These are phyloP conservation scores for Crotalus viridis DNA, from an alignment of 2,113 vertebrate genomes.

Conservation along the genomic window DNA sequence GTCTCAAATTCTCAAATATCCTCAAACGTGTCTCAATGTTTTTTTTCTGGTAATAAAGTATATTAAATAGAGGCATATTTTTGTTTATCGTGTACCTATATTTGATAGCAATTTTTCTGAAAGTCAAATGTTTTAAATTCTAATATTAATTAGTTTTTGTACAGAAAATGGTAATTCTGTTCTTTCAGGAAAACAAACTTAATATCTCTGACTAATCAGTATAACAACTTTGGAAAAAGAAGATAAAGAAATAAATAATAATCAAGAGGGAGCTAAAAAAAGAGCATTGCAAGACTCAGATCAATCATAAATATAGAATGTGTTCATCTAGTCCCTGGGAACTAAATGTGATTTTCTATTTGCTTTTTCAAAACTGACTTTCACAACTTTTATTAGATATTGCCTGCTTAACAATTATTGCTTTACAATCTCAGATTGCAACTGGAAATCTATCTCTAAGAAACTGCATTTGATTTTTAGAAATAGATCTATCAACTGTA, in stretches of 20 bases:
- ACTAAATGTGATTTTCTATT: not conserved
- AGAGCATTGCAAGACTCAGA: not conserved
- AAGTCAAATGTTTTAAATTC: not conserved
- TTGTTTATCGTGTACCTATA: not conserved
- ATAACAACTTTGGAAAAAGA: not conserved
- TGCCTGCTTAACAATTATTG: not conserved
- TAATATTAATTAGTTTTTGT: not conserved
- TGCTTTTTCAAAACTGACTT: not conserved
- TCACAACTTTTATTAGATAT: not conserved
- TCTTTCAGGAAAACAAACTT: not conserved
- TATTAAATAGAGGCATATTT: not conserved
- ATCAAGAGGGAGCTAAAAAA: not conserved
- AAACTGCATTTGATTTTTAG: not conserved
- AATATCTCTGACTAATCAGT: not conserved
- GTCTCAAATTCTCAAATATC: not conserved
- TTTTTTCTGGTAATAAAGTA: not conserved
- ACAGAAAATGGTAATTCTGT: not conserved
- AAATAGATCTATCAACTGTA: not conserved
- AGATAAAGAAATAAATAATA: not conserved
- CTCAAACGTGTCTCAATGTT: not conserved
- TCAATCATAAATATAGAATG: not conserved
- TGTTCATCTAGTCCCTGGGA: not conserved
- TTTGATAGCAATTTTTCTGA: not conserved
- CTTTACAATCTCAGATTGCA: not conserved
- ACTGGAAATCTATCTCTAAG: not conserved